Percentiles rank a stretch among this genome's conserved stretches.
These are phyloP conservation scores for Pentalonia nigronervosa DNA, from an alignment of 1,140 invertebrate genomes.

Conservation along the genomic window DNA sequence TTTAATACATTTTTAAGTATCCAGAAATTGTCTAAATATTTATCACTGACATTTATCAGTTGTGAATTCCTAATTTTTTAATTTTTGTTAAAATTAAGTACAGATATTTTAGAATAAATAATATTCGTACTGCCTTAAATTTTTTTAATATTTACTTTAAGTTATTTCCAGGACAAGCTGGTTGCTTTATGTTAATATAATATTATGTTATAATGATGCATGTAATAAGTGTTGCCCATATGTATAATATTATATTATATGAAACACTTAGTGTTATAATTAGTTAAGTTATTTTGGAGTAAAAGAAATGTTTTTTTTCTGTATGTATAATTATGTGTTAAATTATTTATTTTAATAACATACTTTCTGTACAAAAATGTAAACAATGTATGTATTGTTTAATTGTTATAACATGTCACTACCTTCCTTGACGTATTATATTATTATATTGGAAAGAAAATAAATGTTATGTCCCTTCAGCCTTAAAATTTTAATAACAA, in stretches of 20 bases:
- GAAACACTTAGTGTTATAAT: background rate
- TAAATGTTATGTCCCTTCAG: background rate
- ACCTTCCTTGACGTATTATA: background rate
- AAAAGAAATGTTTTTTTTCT: background rate
- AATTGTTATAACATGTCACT: background rate
- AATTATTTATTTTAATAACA: background rate
- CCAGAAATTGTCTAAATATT: background rate
- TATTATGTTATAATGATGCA: background rate
- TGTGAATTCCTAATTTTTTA: background rate
- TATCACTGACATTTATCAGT: background rate
- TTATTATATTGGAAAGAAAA: background rate
- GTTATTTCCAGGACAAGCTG: background rate
- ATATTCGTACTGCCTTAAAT: background rate
- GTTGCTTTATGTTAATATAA: background rate
- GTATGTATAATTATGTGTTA: background rate
- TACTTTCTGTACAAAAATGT: background rate
- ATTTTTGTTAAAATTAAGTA: background rate
- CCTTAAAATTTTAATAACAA: background rate
- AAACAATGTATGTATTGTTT: background rate
- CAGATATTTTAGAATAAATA: background rate
- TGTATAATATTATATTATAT: background rate
- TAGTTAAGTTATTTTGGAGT: background rate
- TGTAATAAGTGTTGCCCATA: background rate
- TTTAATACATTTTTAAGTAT: constrained; percentile 27
- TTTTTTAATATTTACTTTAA: background rate